Evolutionary conservation across 2,888 invertebrate species (phyloP).

Genomic region (Listrodromus nycthemerus): DNA sequence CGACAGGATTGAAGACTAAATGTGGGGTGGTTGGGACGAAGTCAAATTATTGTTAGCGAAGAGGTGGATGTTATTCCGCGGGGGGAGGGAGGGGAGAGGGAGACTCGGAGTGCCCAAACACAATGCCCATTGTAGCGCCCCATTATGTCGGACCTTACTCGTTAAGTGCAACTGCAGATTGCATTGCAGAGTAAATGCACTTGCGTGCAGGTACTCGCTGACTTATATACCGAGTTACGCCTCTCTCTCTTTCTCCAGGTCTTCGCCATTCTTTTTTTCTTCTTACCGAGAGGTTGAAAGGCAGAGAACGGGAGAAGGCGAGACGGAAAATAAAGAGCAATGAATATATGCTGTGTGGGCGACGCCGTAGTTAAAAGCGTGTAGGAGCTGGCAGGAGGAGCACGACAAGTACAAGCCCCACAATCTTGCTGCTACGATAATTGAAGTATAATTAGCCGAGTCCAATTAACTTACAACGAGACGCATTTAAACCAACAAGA

Average conservation of each 20-base stretch:
- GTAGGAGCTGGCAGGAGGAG: slow-evolving; percentile 3
- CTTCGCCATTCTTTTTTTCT: slow-evolving; percentile 5
- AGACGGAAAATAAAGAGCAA: slow-evolving; percentile 23
- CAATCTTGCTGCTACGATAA: slow-evolving; percentile 49
- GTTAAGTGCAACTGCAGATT: slow-evolving; percentile 70
- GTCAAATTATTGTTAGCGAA: slow-evolving; percentile 48
- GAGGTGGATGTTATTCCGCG: slow-evolving; percentile 48
- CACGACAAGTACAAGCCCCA: slow-evolving; percentile 24
- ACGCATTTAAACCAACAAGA: slow-evolving; percentile 41
- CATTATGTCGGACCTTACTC: slow-evolving; percentile 66
- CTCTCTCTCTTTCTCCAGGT: slow-evolving; percentile 6
- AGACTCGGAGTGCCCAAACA: slow-evolving; percentile 40
- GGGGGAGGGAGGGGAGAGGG: too few relatives aligned
- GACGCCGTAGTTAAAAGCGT: slow-evolving; percentile 22
- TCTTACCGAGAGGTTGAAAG: slow-evolving; percentile 26
- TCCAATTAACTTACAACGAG: slow-evolving; percentile 72
- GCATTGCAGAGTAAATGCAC: slow-evolving; percentile 67
- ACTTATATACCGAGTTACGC: slow-evolving; percentile 29
- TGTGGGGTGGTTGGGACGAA: slow-evolving; percentile 17
- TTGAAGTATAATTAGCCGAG: slow-evolving; percentile 66
- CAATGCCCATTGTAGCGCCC: slow-evolving; percentile 67
- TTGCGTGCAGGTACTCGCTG: slow-evolving; percentile 59
- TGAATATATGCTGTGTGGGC: neutral
- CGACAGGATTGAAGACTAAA: neutral
- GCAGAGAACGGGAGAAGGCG: slow-evolving; percentile 17